phyloP scores from a whole-genome alignment of 2,113 vertebrate genomes.

The Anser brachyrhynchus region DNA sequence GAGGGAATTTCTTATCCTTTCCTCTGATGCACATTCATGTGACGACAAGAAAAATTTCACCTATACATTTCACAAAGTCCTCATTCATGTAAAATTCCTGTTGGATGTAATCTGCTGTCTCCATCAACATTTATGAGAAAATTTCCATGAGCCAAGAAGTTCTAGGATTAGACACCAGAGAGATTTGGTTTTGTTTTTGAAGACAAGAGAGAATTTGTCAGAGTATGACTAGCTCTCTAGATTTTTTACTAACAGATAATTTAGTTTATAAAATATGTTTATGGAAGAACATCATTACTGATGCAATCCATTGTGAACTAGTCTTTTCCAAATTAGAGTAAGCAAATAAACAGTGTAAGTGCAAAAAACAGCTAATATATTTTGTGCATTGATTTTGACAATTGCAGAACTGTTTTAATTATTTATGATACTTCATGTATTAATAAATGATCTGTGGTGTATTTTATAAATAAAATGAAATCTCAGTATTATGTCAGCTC shows the following conservation, averaged over 20 bases:
- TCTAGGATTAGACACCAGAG: neutral
- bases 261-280: constrained; percentile 6
- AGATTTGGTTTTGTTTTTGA: neutral
- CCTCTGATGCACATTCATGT: neutral
- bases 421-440: constrained; percentile 60
- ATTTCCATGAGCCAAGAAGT: neutral
- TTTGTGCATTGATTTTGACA: constrained; percentile 57
- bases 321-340: neutral
- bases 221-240: neutral
- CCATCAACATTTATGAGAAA: neutral
- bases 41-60: neutral
- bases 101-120: neutral
- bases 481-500: constrained; percentile 44
- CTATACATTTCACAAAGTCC: neutral
- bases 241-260: constrained; percentile 21
- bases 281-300: neutral
- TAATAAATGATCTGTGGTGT: constrained; percentile 61
- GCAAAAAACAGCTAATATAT: constrained; percentile 35
- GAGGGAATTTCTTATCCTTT: neutral
- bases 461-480: constrained; percentile 69
- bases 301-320: constrained; percentile 11
- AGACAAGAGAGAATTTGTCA: neutral
- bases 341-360: neutral
- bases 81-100: neutral
- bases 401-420: constrained; percentile 55